Percentiles rank a stretch among this genome's conserved stretches.
phyloP scores from a whole-genome alignment of 2,888 invertebrate species.

The Drosophila mettleri region DNA sequence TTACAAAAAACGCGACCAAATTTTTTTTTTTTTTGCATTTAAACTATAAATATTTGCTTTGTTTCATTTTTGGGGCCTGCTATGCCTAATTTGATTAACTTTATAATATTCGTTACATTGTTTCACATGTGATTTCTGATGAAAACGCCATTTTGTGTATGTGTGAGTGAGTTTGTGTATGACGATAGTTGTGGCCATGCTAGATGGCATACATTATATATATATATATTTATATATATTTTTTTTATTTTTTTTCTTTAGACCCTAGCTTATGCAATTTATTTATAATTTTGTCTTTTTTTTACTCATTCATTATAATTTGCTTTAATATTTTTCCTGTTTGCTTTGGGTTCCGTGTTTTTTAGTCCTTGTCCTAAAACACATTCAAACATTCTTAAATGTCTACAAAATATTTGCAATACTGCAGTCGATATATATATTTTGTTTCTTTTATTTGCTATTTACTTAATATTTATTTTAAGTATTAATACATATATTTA shows the following conservation, averaged over 20 bases:
- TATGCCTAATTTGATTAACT: slow-evolving; percentile 74
- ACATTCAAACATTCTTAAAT: slow-evolving; percentile 82
- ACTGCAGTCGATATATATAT: slow-evolving; percentile 82
- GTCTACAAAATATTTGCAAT: slow-evolving; percentile 84
- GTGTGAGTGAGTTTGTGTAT: slow-evolving; percentile 3
- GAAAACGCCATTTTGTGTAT: slow-evolving; percentile 53
- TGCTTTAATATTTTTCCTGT: slow-evolving; percentile 53
- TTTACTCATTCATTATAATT: slow-evolving; percentile 31
- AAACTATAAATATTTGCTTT: slow-evolving; percentile 70
- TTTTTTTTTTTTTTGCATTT: slow-evolving; percentile 25
- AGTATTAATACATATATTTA: slow-evolving; percentile 40
- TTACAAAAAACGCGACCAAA: slow-evolving; percentile 74
- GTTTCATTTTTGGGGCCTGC: slow-evolving; percentile 43
- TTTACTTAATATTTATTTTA: slow-evolving; percentile 64
- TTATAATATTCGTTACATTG: slow-evolving; percentile 74
- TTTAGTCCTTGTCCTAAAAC: slow-evolving; percentile 61
- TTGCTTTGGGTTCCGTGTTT: slow-evolving; percentile 33
- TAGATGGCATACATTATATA: slow-evolving; percentile 44
- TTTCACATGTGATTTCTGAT: slow-evolving; percentile 63
- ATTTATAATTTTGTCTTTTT: slow-evolving; percentile 40
- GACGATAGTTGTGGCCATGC: slow-evolving; percentile 13
- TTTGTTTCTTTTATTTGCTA: slow-evolving; percentile 73
- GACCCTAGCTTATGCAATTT: slow-evolving; percentile 67
- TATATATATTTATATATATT: slow-evolving; percentile 25
- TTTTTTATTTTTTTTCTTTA: slow-evolving; percentile 44